Conservation (phyloP, 2,797 vertebrate species). For the Phrynocephalus forsythii region DNA sequence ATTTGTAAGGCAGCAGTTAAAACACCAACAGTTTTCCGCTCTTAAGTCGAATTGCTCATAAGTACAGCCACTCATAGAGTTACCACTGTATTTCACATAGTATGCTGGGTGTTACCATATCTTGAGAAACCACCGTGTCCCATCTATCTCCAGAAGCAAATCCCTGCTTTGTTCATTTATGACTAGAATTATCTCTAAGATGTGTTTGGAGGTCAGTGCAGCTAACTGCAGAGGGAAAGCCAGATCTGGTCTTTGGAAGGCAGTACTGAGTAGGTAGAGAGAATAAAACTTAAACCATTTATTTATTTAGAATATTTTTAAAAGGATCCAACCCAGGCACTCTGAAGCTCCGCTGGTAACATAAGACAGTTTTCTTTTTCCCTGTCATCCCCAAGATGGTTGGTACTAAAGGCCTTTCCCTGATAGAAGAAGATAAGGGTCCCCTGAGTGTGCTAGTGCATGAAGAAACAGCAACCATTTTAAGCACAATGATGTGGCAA, state of each 20-base stretch:
- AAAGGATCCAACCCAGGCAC: not conserved
- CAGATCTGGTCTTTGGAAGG: too few relatives aligned
- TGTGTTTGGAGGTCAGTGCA: not conserved
- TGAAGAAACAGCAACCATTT: not conserved
- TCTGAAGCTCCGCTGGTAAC: not conserved
- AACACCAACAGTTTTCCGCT: too few relatives aligned
- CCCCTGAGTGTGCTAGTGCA: not conserved
- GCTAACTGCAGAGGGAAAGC: not conserved
- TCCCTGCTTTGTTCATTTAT: not conserved
- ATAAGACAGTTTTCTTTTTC: not conserved
- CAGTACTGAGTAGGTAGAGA: too few relatives aligned
- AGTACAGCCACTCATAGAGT: too few relatives aligned
- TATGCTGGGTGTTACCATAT: not conserved
- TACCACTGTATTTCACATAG: not conserved
- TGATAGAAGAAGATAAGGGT: not conserved
- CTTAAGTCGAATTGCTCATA: too few relatives aligned
- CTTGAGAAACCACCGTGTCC: not conserved
- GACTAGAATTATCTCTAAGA: not conserved
- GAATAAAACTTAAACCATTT: not conserved
- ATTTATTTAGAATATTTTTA: too few relatives aligned
- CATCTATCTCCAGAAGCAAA: not conserved
- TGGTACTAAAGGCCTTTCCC: too few relatives aligned
- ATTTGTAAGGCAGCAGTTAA: too few relatives aligned
- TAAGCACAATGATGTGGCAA: not conserved
- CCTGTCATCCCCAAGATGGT: not conserved